Percentiles rank a stretch among this genome's conserved stretches.
Evolutionary conservation across 2,113 vertebrate species (phyloP).

Genomic region (Glaucomys volans): DNA sequence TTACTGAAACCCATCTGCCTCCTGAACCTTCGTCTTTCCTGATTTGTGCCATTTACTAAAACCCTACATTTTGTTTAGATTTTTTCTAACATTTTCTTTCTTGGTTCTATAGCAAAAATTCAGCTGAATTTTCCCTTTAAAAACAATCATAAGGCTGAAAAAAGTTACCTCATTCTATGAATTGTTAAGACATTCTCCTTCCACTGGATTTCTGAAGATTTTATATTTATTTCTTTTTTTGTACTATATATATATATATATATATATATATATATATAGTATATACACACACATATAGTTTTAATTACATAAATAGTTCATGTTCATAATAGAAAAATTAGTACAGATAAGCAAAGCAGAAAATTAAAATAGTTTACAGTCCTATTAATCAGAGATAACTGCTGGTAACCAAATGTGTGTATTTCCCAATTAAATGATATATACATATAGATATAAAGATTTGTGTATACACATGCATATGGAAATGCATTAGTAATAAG

Average conservation of each 20-base stretch:
- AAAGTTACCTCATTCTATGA: neutral
- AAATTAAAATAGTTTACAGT: neutral
- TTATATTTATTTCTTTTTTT: neutral
- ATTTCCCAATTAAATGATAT: neutral
- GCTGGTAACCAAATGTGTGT: neutral
- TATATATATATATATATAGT: too few species aligned
- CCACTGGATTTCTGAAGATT: neutral
- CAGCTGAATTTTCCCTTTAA: constrained; percentile 27
- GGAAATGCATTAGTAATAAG: neutral
- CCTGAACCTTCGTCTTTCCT: constrained; percentile 65
- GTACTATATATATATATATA: too few species aligned
- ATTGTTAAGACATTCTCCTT: too few species aligned
- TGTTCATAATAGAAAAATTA: neutral
- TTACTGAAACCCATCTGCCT: constrained; percentile 56
- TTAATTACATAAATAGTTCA: neutral
- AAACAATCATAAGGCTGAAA: neutral
- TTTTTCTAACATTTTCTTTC: constrained; percentile 58
- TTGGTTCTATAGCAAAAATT: neutral
- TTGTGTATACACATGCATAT: neutral
- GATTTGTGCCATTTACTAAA: constrained; percentile 40
- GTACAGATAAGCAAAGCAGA: constrained; percentile 22
- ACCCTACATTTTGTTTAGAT: constrained; percentile 58
- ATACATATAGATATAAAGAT: neutral
- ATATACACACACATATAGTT: too few species aligned
- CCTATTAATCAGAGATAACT: neutral